A percentile compares a stretch with the other conserved stretches of the same genome.
phyloP scores from a whole-genome alignment of 1,140 invertebrate species.

The Drosophila trapezifrons region DNA sequence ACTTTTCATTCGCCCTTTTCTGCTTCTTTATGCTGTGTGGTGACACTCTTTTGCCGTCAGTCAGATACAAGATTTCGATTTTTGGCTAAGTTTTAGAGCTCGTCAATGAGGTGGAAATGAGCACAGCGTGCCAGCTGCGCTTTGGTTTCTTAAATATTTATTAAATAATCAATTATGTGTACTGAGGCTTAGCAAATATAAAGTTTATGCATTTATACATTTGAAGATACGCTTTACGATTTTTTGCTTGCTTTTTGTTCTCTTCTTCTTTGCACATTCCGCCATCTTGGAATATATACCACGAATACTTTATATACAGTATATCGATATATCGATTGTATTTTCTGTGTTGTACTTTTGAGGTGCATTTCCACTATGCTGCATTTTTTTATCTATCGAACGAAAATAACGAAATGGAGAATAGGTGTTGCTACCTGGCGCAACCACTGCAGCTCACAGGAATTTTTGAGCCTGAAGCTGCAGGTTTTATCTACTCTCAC shows the following conservation, averaged over 20 bases:
- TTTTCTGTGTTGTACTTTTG: background rate
- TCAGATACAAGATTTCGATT: constrained; percentile 58
- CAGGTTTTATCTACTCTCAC: no score
- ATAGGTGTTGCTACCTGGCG: no score
- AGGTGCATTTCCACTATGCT: no score
- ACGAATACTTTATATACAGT: constrained; percentile 12
- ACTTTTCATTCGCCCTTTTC: constrained; percentile 27
- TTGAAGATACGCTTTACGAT: constrained; percentile 72
- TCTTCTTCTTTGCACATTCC: constrained; percentile 72
- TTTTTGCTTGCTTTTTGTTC: constrained; percentile 78
- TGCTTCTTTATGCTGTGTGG: constrained; percentile 40
- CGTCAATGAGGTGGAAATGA: constrained; percentile 7
- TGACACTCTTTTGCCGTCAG: constrained; percentile 42
- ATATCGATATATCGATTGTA: constrained; percentile 19
- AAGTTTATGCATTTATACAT: constrained; percentile 63
- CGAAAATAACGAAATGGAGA: no score
- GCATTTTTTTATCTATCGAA: background rate
- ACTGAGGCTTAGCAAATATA: constrained; percentile 45
- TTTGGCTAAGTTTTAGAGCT: constrained; percentile 52
- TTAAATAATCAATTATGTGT: constrained; percentile 39
- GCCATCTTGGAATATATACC: constrained; percentile 55
- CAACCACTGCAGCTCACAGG: no score
- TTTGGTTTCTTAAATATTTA: constrained; percentile 50
- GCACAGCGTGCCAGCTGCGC: constrained; percentile 50
- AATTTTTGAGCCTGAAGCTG: no score